phyloP scores from a whole-genome alignment of 1,140 invertebrate genomes.

The Rhopalosiphum padi region DNA sequence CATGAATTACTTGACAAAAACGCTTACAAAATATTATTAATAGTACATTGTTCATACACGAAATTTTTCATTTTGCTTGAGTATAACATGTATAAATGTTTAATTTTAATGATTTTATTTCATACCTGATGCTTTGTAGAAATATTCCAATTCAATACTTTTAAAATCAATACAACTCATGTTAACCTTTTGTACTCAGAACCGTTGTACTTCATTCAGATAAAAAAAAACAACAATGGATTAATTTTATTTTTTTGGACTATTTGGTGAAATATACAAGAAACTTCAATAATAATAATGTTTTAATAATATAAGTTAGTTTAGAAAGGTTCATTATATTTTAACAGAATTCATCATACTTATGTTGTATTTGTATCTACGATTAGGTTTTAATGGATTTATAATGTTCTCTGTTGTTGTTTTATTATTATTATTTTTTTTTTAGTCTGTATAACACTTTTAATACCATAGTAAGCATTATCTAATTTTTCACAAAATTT shows the following conservation, averaged over 20 bases:
- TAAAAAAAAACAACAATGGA: neutral
- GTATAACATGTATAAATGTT: neutral
- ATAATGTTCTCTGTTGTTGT: neutral
- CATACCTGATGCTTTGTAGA: neutral
- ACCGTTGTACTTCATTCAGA: neutral
- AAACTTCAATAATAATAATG: neutral
- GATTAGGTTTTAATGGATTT: neutral
- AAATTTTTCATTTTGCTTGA: neutral
- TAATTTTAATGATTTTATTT: neutral
- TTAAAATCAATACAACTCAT: neutral
- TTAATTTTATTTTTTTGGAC: neutral
- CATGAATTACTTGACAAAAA: neutral
- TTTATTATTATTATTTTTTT: neutral
- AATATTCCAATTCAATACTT: neutral
- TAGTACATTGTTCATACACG: neutral
- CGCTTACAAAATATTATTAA: neutral
- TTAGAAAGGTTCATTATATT: neutral
- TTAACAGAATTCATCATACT: neutral
- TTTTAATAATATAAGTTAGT: neutral
- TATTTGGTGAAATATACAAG: neutral
- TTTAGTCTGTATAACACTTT: neutral
- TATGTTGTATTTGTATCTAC: neutral
- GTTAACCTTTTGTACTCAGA: neutral
- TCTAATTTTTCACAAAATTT: neutral
- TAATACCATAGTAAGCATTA: neutral